Evolutionary conservation across 2,888 invertebrate genomes (phyloP), one percentile per base, ranked within the genome.

Genomic region (Aleiodes leptofemur): DNA sequence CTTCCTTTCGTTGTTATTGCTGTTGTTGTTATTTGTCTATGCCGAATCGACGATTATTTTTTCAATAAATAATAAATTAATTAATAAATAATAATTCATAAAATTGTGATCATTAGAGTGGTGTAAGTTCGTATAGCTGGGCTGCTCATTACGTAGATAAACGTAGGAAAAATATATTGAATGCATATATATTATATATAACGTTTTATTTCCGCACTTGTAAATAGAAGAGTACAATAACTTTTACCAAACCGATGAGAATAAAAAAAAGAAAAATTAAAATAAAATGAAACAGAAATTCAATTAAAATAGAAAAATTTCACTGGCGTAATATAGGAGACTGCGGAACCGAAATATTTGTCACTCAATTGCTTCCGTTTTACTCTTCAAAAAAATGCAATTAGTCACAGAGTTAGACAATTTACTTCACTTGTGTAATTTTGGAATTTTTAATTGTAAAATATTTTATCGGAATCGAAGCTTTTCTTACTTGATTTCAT

Each of bases 11-110:
- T 79, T 79, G 74, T 77, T 78, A 72, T 77, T 79, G 78, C 72
- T 78, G 78, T 79, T 80, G 77, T 80, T 79, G 80, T 80, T 80
- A 73, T 79, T 80, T 77, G 76, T 80, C 76, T 70, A 61, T 72
- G 71, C 73, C 77, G 72, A 76, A 77, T 74, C 71, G 76, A 79
- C 69, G 73, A 76, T 78, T 78, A 76, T 77, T 79, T 73, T 70
- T 72, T 66, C 64, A 73, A 66, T 61, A 69, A 64, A 53, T 38
- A 38, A 43, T 43, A 43, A 43, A 43, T 43, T 43, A 43, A 53
- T 53, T 16, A 14, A 34, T 53, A 11, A 51, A 8, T 53, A 51
- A 51, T 51, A 73, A 79, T 75, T 76, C 57, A 78, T 80, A 72
- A 75, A 80, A 76, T 80, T 77, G 77, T 80, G 77, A 80, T 80